Evolutionary conservation across 2,113 vertebrate genomes (phyloP), one percentile per base, ranked within the genome.

Genomic region (Blennius ocellaris): DNA sequence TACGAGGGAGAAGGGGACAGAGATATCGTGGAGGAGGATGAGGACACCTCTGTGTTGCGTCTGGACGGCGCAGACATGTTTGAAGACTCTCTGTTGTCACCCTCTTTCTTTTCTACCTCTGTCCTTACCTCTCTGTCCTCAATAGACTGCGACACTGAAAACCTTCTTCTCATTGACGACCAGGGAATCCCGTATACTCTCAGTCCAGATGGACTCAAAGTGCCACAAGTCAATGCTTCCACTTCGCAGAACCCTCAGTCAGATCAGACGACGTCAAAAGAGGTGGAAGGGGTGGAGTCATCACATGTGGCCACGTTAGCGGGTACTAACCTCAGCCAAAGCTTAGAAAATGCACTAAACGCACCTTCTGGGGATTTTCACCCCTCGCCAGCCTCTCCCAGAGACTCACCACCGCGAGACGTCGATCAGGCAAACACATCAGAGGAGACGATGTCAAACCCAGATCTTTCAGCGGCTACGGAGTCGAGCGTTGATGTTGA

Each of bases 151-250:
- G 77, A 88, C 75, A 66, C 83, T 1, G 82, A 89, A 52, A 83
- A 91, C 59, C 80, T 93, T 9, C 92, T 94, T 10, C 90, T 94
- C 54, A 94, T 94, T 36, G 94, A 94, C 50, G 92, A 94, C 78
- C 87, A 92, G 78, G 94, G 94, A 52, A 92, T 94, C 76, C 94
- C 94, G 0, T 94, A 94, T 11, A 94, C 77, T 2, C 92, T 94
- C 54, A 87, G 78, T 48, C 85, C 87, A 6, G 91, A 93, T 4
- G 94, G 94, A 54, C 78, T 90, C 74, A 94, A 93, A 80, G 83
- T 94, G 58, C 92, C 90, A 12, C 94, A 94, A 43, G 85, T 90
- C 12, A 76, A 90, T 30, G 43, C 66, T 53, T 78, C 81, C 50
- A 49, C 62, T 15, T 41, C 78, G 1, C 67, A 81, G 36, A 68